Conservation (phyloP, 2,797 vertebrate genomes). For the Eutrigla gurnardus region DNA sequence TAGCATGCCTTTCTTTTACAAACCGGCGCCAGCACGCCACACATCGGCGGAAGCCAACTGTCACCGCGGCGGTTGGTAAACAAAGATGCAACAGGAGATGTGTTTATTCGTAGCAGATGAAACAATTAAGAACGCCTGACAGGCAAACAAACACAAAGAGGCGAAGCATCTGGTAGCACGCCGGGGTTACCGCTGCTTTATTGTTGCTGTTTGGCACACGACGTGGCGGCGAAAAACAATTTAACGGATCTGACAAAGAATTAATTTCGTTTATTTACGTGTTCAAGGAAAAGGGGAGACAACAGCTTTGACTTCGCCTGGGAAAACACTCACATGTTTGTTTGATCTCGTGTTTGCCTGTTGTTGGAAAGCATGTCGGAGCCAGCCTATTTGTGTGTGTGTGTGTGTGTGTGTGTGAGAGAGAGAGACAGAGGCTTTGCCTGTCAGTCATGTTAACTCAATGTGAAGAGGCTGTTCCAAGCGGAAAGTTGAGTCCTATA, state of each 20-base stretch:
- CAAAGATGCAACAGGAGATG: conserved; percentile 74
- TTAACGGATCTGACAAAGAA: conserved; percentile 59
- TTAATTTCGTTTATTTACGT: conserved; percentile 49
- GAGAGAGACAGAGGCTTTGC: conserved; percentile 45
- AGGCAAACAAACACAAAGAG: conserved; percentile 70
- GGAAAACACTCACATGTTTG: conserved; percentile 33
- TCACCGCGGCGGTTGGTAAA: conserved; percentile 70
- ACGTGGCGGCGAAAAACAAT: conserved; percentile 22
- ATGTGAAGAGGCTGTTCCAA: conserved; percentile 74
- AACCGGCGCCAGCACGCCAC: conserved; percentile 12
- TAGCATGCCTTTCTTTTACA: conserved; percentile 36
- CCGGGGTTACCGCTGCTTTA: conserved; percentile 6
- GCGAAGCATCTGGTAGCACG: conserved; percentile 59
- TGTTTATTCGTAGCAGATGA: conserved; percentile 72
- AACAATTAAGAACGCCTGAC: conserved; percentile 77
- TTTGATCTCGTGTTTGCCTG: conserved; percentile 55
- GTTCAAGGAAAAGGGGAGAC: conserved; percentile 2
- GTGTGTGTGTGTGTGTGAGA: conserved; percentile 8
- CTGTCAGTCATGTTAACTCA: conserved; percentile 81
- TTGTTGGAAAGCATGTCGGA: conserved; percentile 50
- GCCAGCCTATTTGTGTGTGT: conserved; percentile 34
- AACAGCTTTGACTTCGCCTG: conserved; percentile 9
- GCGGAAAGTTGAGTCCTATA: conserved; percentile 73
- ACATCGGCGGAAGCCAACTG: conserved; percentile 63
- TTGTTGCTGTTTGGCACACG: conserved; percentile 9